phyloP scores from a whole-genome alignment of 2,797 vertebrate species.

The Natrix natrix region DNA sequence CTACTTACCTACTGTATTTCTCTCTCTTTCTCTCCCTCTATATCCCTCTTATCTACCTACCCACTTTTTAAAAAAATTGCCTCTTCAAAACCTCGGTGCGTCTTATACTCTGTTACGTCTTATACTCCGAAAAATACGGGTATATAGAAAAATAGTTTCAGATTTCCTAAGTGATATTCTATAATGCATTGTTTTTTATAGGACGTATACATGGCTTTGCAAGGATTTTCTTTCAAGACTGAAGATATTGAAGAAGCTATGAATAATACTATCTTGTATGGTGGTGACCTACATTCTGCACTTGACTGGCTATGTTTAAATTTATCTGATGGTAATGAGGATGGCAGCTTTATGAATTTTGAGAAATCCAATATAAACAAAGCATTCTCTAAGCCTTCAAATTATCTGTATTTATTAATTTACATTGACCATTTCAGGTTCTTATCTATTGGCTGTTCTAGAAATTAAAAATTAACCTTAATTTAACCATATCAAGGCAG shows the following conservation, averaged over 20 bases:
- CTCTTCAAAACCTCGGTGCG: no score
- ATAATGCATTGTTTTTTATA: constrained; percentile 55
- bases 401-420: neutral
- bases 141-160: neutral
- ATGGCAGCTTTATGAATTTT: neutral
- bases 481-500: neutral
- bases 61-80: no score
- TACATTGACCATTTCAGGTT: neutral
- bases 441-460: neutral
- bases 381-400: neutral
- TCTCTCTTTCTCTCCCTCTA: no score
- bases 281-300: constrained; percentile 95
- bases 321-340: constrained; percentile 85
- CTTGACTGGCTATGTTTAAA: constrained; percentile 98
- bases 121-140: no score
- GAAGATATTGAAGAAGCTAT: constrained; percentile 97
- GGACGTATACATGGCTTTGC: constrained; percentile 93
- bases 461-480: neutral
- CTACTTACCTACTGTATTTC: no score
- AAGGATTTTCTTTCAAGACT: constrained; percentile 89
- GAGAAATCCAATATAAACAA: neutral
- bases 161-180: neutral
- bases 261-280: constrained; percentile 90
- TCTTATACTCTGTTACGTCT: no score
- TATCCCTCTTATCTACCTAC: no score